These are phyloP conservation scores for Epinephelus fuscoguttatus DNA, from an alignment of 2,113 vertebrate species.

Conservation along the genomic window DNA sequence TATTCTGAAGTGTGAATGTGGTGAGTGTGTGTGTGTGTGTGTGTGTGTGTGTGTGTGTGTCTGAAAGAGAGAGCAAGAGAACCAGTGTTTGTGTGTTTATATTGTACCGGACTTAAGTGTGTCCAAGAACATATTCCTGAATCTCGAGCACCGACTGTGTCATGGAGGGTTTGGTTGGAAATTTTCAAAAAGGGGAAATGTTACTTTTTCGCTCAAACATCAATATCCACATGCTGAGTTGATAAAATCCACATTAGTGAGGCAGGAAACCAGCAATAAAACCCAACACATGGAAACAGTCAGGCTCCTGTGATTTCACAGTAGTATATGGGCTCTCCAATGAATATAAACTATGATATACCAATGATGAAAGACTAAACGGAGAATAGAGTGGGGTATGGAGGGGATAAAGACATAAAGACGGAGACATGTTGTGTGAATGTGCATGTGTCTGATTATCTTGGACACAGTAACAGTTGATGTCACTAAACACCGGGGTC, in stretches of 20 bases:
- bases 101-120: constrained; percentile 28
- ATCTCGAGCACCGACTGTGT: constrained; percentile 35
- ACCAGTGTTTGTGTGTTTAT: constrained; percentile 45
- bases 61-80: constrained; percentile 4
- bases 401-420: constrained; percentile 51
- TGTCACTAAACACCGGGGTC: constrained; percentile 29
- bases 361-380: constrained; percentile 74
- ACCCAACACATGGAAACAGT: constrained; percentile 81
- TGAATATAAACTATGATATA: constrained; percentile 73
- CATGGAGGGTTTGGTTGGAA: constrained; percentile 40
- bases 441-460: constrained; percentile 35
- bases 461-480: constrained; percentile 38
- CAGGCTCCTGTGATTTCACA: constrained; percentile 78
- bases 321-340: constrained; percentile 71
- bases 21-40: neutral
- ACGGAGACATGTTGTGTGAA: constrained; percentile 35
- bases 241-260: constrained; percentile 81
- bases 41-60: neutral
- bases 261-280: constrained; percentile 80
- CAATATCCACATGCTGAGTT: constrained; percentile 78
- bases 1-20: constrained; percentile 72
- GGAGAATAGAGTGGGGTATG: constrained; percentile 48
- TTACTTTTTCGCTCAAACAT: constrained; percentile 69
- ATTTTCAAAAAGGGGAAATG: constrained; percentile 36
- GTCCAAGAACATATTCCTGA: constrained; percentile 36